Evolutionary conservation across 2,888 invertebrate genomes (phyloP).

Genomic region (Dermolepida albohirtum): DNA sequence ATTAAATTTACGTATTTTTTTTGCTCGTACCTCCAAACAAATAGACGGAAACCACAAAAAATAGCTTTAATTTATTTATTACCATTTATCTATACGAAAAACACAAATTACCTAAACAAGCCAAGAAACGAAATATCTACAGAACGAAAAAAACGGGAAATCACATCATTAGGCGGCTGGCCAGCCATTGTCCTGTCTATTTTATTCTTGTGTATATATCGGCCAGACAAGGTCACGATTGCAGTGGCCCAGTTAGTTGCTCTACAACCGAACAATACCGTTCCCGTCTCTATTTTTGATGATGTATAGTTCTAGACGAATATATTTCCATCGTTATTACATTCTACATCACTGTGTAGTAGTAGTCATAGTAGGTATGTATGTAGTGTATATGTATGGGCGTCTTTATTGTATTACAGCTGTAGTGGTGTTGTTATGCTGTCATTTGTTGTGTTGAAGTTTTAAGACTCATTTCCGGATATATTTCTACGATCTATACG

Average conservation of each 20-base stretch:
- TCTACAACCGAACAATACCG: conserved; percentile 30
- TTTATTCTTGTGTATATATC: conserved; percentile 51
- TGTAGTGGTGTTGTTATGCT: no score
- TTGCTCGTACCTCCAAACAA: no score
- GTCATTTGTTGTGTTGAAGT: conserved; percentile 35
- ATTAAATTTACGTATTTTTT: no score
- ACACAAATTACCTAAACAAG: conserved; percentile 4
- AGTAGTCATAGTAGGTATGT: no score
- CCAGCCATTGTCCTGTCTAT: conserved; percentile 42
- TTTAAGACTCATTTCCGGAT: conserved; percentile 53
- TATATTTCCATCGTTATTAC: conserved; percentile 1
- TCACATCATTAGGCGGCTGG: conserved; percentile 35
- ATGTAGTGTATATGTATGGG: no score
- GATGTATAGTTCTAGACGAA: conserved; percentile 27
- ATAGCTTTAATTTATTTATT: no score
- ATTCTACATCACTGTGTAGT: no score
- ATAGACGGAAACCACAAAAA: no score
- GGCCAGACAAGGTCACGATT: conserved; percentile 54
- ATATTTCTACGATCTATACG: conserved; percentile 12
- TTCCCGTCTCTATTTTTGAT: conserved; percentile 12
- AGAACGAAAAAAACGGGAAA: conserved; percentile 23
- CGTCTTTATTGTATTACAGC: no score
- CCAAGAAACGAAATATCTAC: conserved; percentile 8
- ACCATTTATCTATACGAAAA: not conserved
- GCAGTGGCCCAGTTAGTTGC: conserved; percentile 50